Evolutionary conservation across 2,888 invertebrate species (phyloP), one percentile per base, ranked within the genome.

Genomic region (Phanerotoma sp.): DNA sequence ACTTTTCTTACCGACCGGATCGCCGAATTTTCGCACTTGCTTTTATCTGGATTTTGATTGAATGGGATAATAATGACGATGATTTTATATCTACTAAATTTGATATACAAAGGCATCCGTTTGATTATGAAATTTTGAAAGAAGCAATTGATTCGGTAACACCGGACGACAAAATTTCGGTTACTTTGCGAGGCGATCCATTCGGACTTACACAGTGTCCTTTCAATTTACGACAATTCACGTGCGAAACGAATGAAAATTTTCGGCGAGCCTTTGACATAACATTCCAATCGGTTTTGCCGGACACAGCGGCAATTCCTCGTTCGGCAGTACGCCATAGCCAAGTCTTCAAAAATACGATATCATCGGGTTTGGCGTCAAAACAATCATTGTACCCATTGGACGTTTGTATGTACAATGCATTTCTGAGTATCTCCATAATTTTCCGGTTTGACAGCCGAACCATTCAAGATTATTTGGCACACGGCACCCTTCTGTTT

Each of bases 361-460:
- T 9, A 25, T 3, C 25, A 25, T 7, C 9, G 25, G 25, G 9
- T 7, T 9, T 9, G 9, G 25, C 5, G 25, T n/a, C n/a, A n/a
- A 25, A 25, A 25, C 18, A 38, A 7, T 16, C 38, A 11, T 6
- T 11, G 15, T 20, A 38, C 5, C 20, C 7, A 18, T 11, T 38
- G 11, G 38, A 38, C 38, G 18, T 38, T 38, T 38, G 38, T 38
- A 38, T 38, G 38, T 38, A 38, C 18, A 38, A 38, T 38, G 38
- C 38, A 16, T 38, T 38, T 11, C 11, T 38, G 11, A 38, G 38
- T 20, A 15, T 38, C 11, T 38, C 38, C 5, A 38, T 38, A 4
- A 38, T 38, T 3, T 38, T 38, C 11, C 38, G 38, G 16, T 38
- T 38, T 10, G 38, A 38, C 18, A 38, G 18, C 3, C 16, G 18